A percentile compares a stretch with the other conserved stretches of the same genome.
Conservation (phyloP, 2,797 vertebrate genomes). For the Pseudotriccus pelzelni region DNA sequence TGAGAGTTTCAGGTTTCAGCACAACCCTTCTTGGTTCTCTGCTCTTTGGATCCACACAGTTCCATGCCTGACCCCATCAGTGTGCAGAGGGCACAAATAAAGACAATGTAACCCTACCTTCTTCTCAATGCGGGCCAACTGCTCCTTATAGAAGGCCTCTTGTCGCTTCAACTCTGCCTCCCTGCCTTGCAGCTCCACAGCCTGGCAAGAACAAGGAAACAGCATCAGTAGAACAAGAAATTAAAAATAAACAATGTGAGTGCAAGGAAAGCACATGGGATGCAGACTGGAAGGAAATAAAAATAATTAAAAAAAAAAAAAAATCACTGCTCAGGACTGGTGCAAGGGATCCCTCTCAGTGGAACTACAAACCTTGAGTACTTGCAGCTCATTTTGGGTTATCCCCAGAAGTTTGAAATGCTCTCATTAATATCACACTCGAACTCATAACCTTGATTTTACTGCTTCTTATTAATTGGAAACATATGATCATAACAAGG, state of each 20-base stretch:
- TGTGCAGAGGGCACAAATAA: not conserved
- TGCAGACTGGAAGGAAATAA: not conserved
- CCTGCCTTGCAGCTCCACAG: slow-evolving; percentile 82
- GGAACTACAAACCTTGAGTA: not conserved
- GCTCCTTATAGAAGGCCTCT: slow-evolving; percentile 88
- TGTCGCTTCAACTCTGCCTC: slow-evolving; percentile 83
- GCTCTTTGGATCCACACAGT: not conserved
- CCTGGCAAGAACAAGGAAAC: slow-evolving; percentile 72
- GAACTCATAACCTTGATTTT: not conserved
- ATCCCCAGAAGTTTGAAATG: not conserved
- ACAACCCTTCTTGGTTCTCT: not conserved
- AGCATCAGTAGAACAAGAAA: not conserved
- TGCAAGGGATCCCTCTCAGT: not conserved
- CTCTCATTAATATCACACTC: not conserved
- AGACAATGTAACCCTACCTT: slow-evolving; percentile 79
- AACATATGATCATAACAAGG: not conserved
- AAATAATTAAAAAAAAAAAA: not conserved
- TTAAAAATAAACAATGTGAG: not conserved
- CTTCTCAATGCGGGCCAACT: slow-evolving; percentile 85
- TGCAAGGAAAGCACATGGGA: not conserved
- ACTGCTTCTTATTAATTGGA: not conserved
- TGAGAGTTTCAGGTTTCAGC: not conserved
- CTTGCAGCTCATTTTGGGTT: not conserved
- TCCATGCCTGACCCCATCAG: not conserved
- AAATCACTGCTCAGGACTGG: not conserved